Conservation (phyloP, 2,888 invertebrate genomes). For the Lymantria monacha region DNA sequence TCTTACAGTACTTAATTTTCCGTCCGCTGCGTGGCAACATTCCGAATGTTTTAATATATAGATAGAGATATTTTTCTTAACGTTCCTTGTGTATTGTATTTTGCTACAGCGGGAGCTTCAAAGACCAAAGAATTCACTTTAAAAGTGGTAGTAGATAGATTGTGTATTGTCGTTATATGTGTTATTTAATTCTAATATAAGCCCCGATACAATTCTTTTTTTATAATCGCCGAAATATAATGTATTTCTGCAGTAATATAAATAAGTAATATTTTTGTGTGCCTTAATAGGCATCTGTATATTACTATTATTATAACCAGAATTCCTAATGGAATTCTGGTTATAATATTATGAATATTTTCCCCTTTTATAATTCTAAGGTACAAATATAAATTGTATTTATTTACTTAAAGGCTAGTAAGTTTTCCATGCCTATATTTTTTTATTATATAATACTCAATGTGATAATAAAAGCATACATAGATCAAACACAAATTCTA, state of each 20-base stretch:
- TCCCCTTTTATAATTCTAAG: too few species aligned
- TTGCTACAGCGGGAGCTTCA: slow-evolving; percentile 20
- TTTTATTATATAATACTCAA: too few species aligned
- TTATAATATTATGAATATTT: too few species aligned
- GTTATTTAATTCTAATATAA: neutral
- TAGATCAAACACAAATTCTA: neutral
- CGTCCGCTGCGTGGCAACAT: slow-evolving; percentile 33
- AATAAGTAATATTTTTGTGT: too few species aligned
- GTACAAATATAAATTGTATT: too few species aligned
- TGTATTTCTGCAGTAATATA: too few species aligned
- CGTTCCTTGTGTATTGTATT: slow-evolving; percentile 16
- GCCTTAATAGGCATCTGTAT: too few species aligned
- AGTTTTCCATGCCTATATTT: neutral
- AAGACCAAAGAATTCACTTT: slow-evolving; percentile 32
- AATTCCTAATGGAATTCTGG: too few species aligned
- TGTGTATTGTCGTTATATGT: neutral
- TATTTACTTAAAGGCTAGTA: too few species aligned
- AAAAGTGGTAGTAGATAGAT: neutral
- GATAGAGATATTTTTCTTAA: slow-evolving; percentile 17
- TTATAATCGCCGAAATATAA: too few species aligned
- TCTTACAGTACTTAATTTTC: slow-evolving; percentile 34
- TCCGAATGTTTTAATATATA: slow-evolving; percentile 23
- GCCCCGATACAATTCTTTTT: too few species aligned
- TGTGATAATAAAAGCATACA: neutral
- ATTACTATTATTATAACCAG: too few species aligned